Base-by-base conservation (phyloP, 1,140 invertebrate species). In the Episyrphus balteatus region DNA sequence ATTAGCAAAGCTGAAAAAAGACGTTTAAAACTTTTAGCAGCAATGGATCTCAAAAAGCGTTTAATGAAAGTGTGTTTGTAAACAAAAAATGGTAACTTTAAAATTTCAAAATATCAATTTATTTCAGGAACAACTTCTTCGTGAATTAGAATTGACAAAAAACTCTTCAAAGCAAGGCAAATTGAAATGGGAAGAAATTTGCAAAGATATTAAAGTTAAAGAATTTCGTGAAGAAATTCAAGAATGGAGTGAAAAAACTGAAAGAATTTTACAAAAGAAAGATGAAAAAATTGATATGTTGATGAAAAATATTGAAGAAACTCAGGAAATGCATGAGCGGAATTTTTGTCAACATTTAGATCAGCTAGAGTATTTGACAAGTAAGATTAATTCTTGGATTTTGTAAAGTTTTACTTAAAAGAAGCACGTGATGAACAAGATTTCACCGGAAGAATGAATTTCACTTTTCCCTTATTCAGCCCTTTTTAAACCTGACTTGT, bases 121-220 rank as follows among this genome's bases (percentile, higher is more conserved):
- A 5, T 26, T 26, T 26, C 21, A 65, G 62, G 58, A 64, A 54
- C 49, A 45, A 7, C 41, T 65, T 0, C 44, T 44, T 19, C 53
- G 54, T 0, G 62, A 65, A 15, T 46, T 64, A 32, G 56, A 60
- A 41, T 36, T 65, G 34, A 54, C 59, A 21, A 60, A 61, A 47
- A 56, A 54, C 19, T 61, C 57, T 47, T 53, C 62, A 17, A 8
- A 38, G 21, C 47, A 45, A 1, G 55, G 55, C 36, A 49, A 18
- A 18, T 52, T 57, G 7, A 53, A 57, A 6, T 65, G 62, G 62
- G 53, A 56, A 21, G 44, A 58, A 21, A 50, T 65, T 33, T 63
- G 59, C 26, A 39, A 49, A 10, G 48, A 61, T 10, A 53, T 65
- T 7, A 65, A 65, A 19, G 40, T 61, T 3, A 17, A 39, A 14